Evolutionary conservation across 35 echinoderm and acorn worm species (phyloP).

Genomic region (Lytechinus pictus): DNA sequence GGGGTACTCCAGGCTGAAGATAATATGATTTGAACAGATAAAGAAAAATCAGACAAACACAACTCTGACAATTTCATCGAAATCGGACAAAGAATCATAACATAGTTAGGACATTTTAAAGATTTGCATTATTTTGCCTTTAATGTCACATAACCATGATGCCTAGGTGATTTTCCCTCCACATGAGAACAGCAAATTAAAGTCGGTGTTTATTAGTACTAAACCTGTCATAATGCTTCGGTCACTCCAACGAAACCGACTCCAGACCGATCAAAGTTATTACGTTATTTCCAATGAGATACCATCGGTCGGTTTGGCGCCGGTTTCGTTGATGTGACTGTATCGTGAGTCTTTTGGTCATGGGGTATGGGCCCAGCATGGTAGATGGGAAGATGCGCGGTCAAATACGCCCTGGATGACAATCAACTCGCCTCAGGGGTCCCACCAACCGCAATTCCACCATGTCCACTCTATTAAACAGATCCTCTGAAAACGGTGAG

Average conservation of each 20-base stretch:
- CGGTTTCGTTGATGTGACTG: too few species aligned
- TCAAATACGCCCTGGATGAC: constrained; percentile 1
- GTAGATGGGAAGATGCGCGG: background rate
- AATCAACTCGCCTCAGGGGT: background rate
- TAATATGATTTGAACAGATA: too few species aligned
- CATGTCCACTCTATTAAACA: background rate
- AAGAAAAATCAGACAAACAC: too few species aligned
- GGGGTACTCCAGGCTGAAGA: too few species aligned
- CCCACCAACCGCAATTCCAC: background rate
- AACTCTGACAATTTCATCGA: too few species aligned
- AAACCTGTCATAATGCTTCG: background rate
- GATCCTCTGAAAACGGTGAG: background rate
- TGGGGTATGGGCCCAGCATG: background rate
- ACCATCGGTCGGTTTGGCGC: too few species aligned
- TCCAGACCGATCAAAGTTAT: too few species aligned
- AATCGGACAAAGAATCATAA: too few species aligned
- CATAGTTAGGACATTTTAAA: too few species aligned
- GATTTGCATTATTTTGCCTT: too few species aligned
- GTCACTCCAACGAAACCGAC: too few species aligned
- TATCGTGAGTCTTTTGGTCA: background rate
- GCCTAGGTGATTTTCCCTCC: background rate
- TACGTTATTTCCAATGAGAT: too few species aligned
- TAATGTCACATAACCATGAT: background rate
- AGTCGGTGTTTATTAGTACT: background rate
- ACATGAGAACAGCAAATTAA: background rate